Evolutionary conservation across 2,797 vertebrate species (phyloP), one percentile per base, ranked within the genome.

Genomic region (Gymnocypris eckloni): DNA sequence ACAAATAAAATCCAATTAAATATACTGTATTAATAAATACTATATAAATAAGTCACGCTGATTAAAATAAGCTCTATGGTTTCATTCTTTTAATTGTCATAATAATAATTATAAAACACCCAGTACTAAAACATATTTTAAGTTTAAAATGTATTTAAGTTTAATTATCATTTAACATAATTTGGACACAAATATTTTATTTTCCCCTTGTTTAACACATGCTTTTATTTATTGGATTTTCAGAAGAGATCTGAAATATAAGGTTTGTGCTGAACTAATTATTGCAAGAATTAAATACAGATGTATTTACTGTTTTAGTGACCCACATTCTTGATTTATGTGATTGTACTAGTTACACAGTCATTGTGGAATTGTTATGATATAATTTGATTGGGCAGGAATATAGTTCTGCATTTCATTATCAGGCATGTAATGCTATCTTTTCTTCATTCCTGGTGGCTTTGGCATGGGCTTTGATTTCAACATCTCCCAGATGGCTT

Each of bases 401-500:
- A 86, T 84, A 37, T 75, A 71, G 78, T 88, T 86, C 88, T 88
- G 90, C 64, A 43, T 88, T 59, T 92, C 70, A 86, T 92, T 90
- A 91, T 84, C 83, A 81, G 76, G 59, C 54, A 84, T 89, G 77
- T 89, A 77, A 89, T 76, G 69, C 83, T 86, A 86, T 56, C 89
- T 87, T 90, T 87, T 87, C 69, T 89, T 82, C 84, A 84, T 71
- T 81, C 76, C 85, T 82, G 79, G 86, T 86, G 86, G 87, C 83
- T 87, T 88, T 77, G 87, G 75, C 70, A 84, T 82, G 77, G 88
- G 86, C 84, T 87, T 86, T 54, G 83, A 89, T 89, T 90, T 90
- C 86, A 90, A 89, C 77, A 81, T 83, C 80, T 72, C 70, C 90
- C 91, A 92, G 80, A 90, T 83, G 88, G 81, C 76, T 87, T 89